Conservation (phyloP, 2,888 invertebrate species). For the Boloria selene region DNA sequence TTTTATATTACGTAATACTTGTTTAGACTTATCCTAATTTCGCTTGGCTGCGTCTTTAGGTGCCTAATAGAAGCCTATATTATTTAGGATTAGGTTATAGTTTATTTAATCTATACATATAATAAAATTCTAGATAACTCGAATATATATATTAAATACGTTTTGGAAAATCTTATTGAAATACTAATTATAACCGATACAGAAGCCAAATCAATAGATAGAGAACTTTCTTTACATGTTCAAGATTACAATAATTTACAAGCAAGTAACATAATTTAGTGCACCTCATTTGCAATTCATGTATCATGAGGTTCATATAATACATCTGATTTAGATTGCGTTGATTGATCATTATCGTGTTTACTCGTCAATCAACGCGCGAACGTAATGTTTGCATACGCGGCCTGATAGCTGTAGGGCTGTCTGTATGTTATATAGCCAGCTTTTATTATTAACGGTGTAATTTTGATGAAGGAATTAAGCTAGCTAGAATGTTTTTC, state of each 20-base stretch:
- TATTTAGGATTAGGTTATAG: too few relatives aligned
- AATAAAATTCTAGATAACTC: too few relatives aligned
- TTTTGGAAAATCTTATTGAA: too few relatives aligned
- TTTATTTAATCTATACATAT: too few relatives aligned
- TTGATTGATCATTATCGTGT: conserved; percentile 27
- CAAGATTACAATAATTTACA: background rate
- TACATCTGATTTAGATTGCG: conserved; percentile 20
- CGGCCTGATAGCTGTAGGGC: conserved; percentile 24
- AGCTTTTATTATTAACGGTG: conserved; percentile 7
- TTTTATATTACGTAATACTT: too few relatives aligned
- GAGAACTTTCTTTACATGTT: background rate
- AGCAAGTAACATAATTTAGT: background rate
- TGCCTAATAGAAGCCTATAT: too few relatives aligned
- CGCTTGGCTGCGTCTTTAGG: too few relatives aligned
- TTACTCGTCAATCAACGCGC: conserved; percentile 29
- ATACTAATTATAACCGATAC: too few relatives aligned
- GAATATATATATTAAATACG: too few relatives aligned
- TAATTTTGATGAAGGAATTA: background rate
- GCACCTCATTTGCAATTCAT: background rate
- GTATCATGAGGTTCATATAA: conserved; percentile 11
- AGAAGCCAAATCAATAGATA: too few relatives aligned
- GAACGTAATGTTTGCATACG: conserved; percentile 27
- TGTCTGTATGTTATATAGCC: conserved; percentile 3
- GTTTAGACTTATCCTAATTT: too few relatives aligned
- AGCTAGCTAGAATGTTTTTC: background rate